Evolutionary conservation across 2,113 vertebrate genomes (phyloP), one percentile per base, ranked within the genome.

Genomic region (Scatophagus argus): DNA sequence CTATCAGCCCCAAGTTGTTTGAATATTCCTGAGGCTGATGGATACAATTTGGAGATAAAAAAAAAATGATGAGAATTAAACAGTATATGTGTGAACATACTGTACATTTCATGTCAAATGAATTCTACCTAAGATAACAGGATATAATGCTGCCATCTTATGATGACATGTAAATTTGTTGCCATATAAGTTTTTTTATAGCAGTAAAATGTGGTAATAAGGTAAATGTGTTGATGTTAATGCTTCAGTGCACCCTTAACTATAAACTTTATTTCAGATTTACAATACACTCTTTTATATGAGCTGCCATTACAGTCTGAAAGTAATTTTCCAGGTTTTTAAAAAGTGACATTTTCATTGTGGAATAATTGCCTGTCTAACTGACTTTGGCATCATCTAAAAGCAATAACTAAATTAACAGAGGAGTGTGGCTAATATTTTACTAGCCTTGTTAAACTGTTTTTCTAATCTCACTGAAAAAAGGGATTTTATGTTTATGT

Each of bases 341-440:
- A 16, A 46, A 71, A 74, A 67, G 36, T 52, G 44, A 70, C 34
- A 10, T 56, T 84, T 66, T 75, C 25, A 68, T 6, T 23, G 62
- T 49, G 21, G 56, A 67, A 78, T 51, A 77, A 79, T 38, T 58
- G 34, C 59, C n/a, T 43, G 31, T 47, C 27, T 32, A 39, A 47
- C 68, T 66, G 19, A 13, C 38, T 65, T 61, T 71, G 82, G 71
- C 55, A 77, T 5, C 27, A 52, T 39, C 44, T 41, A 49, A 56
- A 31, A 66, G 56, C 47, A 69, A n/a, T 47, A 43, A 65, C 36
- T 77, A 52, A 79, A 86, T 84, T 59, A 74, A 67, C 47, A 61
- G 72, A 81, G 59, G 32, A 83, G 68, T 5, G 44, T 72, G 60
- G 61, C 52, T 74, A 82, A 88, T 85, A 71, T 86, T 84, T 84